Conservation (phyloP, 2,888 invertebrate genomes). For the Metalampra italica region DNA sequence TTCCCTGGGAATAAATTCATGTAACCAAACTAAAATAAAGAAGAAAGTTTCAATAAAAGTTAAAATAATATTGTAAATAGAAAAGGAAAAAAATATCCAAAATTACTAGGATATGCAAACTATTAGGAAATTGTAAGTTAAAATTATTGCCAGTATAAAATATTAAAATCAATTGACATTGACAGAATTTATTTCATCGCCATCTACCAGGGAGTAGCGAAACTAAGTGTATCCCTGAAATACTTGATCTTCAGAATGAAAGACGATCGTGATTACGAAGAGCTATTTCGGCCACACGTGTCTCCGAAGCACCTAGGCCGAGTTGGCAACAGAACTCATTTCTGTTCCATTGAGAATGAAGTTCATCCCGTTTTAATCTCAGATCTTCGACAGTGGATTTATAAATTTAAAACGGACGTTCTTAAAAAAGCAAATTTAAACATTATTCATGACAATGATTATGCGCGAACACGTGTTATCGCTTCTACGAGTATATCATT, state of each 20-base stretch:
- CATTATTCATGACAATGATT: not conserved
- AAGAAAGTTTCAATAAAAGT: too few relatives aligned
- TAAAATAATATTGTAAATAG: too few relatives aligned
- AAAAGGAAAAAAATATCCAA: too few relatives aligned
- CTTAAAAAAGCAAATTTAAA: not conserved
- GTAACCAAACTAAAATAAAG: too few relatives aligned
- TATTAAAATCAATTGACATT: too few relatives aligned
- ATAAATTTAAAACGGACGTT: conserved; percentile 20
- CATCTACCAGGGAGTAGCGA: conserved; percentile 60
- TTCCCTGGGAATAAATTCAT: too few relatives aligned
- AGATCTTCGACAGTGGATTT: conserved; percentile 15
- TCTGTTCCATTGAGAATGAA: conserved; percentile 58
- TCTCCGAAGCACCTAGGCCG: conserved; percentile 36
- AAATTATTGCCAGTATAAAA: too few relatives aligned
- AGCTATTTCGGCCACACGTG: conserved; percentile 60
- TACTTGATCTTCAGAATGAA: conserved; percentile 25
- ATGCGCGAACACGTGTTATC: too few relatives aligned
- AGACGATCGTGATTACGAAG: conserved; percentile 30
- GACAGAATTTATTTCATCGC: conserved; percentile 25
- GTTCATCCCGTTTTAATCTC: conserved; percentile 47
- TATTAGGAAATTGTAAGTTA: too few relatives aligned
- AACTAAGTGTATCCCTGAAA: conserved; percentile 28
- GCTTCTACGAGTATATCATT: too few relatives aligned
- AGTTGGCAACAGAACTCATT: conserved; percentile 61
- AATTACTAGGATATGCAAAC: too few relatives aligned